These are phyloP conservation scores for Drosophila heteroneura DNA, from an alignment of 2,888 invertebrate genomes.

Conservation along the genomic window DNA sequence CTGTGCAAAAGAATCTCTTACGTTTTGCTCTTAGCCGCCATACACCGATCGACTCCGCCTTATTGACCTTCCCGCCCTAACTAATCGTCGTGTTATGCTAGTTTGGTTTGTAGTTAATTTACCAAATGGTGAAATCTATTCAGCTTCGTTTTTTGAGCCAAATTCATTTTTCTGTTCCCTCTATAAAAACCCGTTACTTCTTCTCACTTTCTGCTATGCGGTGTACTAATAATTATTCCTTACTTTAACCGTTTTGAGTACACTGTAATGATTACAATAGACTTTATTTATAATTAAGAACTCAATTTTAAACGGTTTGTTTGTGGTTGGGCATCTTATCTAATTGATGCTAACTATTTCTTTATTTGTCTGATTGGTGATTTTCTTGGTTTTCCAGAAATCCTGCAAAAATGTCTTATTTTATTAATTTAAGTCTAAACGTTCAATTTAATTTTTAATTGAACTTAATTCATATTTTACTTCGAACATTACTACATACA, in stretches of 20 bases:
- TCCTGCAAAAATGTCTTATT: neutral
- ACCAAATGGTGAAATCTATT: neutral
- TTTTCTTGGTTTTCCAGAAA: neutral
- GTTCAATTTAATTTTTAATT: neutral
- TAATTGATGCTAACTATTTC: neutral
- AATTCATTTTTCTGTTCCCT: neutral
- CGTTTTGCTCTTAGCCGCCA: neutral
- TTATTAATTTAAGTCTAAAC: neutral
- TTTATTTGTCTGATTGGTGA: neutral
- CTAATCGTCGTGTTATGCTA: neutral
- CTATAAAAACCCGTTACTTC: neutral
- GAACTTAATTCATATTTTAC: neutral
- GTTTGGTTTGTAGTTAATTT: neutral
- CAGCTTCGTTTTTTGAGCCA: neutral
- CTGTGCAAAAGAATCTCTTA: neutral
- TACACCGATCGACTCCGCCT: neutral
- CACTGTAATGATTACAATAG: neutral
- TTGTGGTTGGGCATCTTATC: neutral
- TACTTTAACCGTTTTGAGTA: neutral
- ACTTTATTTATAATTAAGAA: neutral
- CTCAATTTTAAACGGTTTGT: neutral
- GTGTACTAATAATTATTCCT: neutral
- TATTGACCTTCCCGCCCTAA: neutral
- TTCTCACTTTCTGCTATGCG: neutral
- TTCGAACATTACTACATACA: too few species aligned